These are phyloP conservation scores for Ptychoptera contaminata DNA, from an alignment of 2,888 invertebrate species.

Conservation along the genomic window DNA sequence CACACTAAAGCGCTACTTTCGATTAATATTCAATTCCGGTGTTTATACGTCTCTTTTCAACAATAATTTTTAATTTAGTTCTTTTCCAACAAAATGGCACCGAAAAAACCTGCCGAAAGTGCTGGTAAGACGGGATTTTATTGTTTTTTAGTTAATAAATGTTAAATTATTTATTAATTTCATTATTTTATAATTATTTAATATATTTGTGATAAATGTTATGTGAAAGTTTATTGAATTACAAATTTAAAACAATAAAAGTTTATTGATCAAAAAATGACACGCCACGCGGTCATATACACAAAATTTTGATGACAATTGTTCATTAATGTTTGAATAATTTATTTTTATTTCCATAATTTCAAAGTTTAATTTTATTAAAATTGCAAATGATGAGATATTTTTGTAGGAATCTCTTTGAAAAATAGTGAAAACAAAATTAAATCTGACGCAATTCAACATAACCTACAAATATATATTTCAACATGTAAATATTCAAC, in stretches of 20 bases:
- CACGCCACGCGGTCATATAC: conserved; percentile 27
- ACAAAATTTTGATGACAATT: no score
- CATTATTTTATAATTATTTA: conserved; percentile 6
- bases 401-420: conserved; percentile 43
- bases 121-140: conserved; percentile 44
- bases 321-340: no score
- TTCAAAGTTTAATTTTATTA: no score
- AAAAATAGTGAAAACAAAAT: conserved; percentile 23
- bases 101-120: conserved; percentile 74
- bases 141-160: background rate
- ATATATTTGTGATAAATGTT: no score
- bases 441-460: background rate
- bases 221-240: no score
- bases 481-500: background rate
- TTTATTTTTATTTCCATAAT: no score
- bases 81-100: conserved; percentile 59
- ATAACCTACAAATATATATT: background rate
- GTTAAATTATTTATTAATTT: conserved; percentile 9
- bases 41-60: background rate
- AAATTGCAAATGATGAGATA: conserved; percentile 26
- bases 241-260: no score
- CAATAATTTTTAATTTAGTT: conserved; percentile 9
- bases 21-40: no score
- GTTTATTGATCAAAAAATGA: conserved; percentile 6
- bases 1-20: no score